Conservation (phyloP, 1,140 invertebrate species). For the Rhizoglyphus robini region DNA sequence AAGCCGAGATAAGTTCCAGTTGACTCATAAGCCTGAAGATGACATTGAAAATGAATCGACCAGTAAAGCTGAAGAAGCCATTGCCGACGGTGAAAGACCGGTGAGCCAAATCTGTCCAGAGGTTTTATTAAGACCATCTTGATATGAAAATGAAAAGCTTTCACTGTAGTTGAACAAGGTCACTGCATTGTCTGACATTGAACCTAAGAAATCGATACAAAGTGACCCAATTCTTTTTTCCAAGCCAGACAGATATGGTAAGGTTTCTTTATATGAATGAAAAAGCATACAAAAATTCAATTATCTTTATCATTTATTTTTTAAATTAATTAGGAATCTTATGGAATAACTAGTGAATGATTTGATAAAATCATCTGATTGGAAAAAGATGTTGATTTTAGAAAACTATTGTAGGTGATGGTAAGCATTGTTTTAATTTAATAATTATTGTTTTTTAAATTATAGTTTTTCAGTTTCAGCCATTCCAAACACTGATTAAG, state of each 20-base stretch:
- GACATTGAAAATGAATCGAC: conserved; percentile 62
- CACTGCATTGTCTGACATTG: conserved; percentile 81
- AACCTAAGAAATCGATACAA: conserved; percentile 51
- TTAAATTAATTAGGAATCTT: conserved; percentile 52
- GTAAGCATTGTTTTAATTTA: conserved; percentile 25
- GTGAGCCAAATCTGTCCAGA: conserved; percentile 87
- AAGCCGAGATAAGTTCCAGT: too few relatives aligned
- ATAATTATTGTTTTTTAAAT: conserved; percentile 19
- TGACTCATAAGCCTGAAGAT: conserved; percentile 92
- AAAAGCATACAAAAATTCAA: not conserved
- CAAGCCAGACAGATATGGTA: conserved; percentile 95
- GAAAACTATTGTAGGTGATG: conserved; percentile 86
- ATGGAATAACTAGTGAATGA: conserved; percentile 91
- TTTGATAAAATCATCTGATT: conserved; percentile 61
- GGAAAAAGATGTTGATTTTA: conserved; percentile 50
- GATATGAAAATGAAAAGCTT: conserved; percentile 66
- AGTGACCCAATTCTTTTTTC: conserved; percentile 79
- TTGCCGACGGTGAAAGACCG: conserved; percentile 76
- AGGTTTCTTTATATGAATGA: conserved; percentile 13
- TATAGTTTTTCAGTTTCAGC: conserved; percentile 80
- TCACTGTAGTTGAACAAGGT: conserved; percentile 78
- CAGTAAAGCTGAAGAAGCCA: conserved; percentile 81
- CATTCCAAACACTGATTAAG: conserved; percentile 74
- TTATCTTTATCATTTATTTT: conserved; percentile 15
- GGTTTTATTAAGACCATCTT: conserved; percentile 88